Evolutionary conservation across 2,113 vertebrate species (phyloP), one percentile per base, ranked within the genome.

Genomic region (Apeltes quadracus): DNA sequence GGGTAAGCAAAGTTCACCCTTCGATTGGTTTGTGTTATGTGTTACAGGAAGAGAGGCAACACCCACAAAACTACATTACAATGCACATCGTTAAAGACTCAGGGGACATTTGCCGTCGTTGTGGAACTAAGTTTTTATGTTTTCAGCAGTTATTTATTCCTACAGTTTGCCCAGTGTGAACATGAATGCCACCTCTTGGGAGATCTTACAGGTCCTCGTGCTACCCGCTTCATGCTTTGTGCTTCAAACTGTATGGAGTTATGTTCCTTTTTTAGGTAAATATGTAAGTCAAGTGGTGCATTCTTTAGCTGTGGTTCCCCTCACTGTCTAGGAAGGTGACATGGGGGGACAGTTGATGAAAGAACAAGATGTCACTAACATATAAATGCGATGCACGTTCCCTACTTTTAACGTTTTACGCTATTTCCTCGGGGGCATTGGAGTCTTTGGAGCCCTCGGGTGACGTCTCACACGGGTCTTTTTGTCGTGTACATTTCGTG

Each of bases 401-500:
- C 0, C 27, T 41, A 13, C 16, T 34, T 22, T 2, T 1, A n/a
- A 14, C 41, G 12, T 44, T 23, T 6, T 7, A 23, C 3, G 4
- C 14, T 23, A 5, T 51, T 18, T 48, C 22, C 18, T n/a, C 2
- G 3, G 34, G 29, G 62, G 41, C 5, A 29, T 70, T 73, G 57
- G 22, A 48, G 15, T 67, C 22, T 38, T 7, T 20, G n/a, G 23
- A 51, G 4, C 51, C 48, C 44, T 65, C 14, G 51, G 36, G n/a
- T 76, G 15, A 69, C 66, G 16, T 71, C 69, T 72, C 63, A 66
- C 65, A 48, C 66, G 27, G 66, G 51, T 87, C 88, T n/a, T n/a
- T 91, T 91, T 92, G 88, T 92, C 83, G 90, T 92, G 90, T 71
- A 89, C 91, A 92, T 91, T 54, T n/a, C n/a, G n/a, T 68, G 56